Base-by-base conservation (phyloP, 2,888 invertebrate species). In the Blera fallax region DNA sequence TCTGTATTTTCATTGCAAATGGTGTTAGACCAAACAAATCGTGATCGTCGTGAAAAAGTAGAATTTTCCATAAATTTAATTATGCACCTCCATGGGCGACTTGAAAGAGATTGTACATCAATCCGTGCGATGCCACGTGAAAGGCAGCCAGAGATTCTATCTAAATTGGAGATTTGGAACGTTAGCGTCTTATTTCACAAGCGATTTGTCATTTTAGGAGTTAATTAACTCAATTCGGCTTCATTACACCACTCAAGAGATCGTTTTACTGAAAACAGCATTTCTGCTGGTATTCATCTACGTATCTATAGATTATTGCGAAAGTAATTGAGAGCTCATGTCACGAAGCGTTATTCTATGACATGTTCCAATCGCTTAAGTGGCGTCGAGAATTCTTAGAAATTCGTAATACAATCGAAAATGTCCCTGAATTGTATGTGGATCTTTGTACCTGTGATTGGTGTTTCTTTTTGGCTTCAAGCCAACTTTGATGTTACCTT, bases 1-100 rank as follows among this genome's bases (percentile, higher is more conserved):
- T 32, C 10, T 24, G 6, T 43, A 34, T 43, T 50, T 73, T 73
- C 58, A 21, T 50, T 40, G 56, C 76, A 76, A 82, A 76, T 77
- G 37, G 58, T 77, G 70, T 82, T 82, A 64, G 50, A 50, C 64
- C 43, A 56, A 43, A 48, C 34, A 48, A 58, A 54, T 79, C 74
- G 84, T 84, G 74, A 64, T 45, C 45, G 40, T 78, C 43, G 62
- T 83, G 67, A 54, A 73, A 67, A 73, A 72, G 67, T 69, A 74
- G 79, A 84, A 80, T 84, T 79, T 79, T 70, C 74, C 74, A 84
- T 84, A 80, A 69, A 60, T 73, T 67, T 78, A 73, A 78, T 78
- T 78, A 83, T 27, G 50, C 67, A 52, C 29, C 64, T 58, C 40
- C 54, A 32, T 24, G 3, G 32, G 43, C 60, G 11, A 6, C 29